phyloP scores from a whole-genome alignment of 1,140 invertebrate genomes.

The Scaptomyza hsui region DNA sequence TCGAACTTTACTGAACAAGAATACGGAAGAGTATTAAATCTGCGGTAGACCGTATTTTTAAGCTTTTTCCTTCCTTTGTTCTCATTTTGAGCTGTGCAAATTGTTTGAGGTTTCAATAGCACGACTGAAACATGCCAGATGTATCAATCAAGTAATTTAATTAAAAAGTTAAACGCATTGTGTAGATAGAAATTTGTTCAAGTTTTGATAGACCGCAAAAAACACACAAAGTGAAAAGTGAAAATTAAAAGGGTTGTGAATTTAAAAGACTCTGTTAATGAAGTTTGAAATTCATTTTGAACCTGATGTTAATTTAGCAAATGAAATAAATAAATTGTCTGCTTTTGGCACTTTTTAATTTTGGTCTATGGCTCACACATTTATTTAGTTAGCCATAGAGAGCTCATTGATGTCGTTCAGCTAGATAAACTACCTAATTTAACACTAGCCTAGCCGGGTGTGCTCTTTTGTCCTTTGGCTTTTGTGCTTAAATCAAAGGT shows the following conservation, averaged over 20 bases:
- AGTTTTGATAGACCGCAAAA: neutral
- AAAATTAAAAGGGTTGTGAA: slow-evolving; percentile 9
- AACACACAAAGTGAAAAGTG: neutral
- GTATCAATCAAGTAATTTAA: slow-evolving; percentile 65
- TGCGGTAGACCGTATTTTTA: neutral
- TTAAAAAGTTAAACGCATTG: slow-evolving; percentile 51
- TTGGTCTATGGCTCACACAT: neutral
- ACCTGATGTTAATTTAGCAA: neutral
- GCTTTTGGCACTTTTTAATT: slow-evolving; percentile 25
- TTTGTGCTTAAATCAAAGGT: slow-evolving; percentile 61
- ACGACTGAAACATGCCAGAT: slow-evolving; percentile 22
- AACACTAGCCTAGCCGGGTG: slow-evolving; percentile 1
- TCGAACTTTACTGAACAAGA: too few relatives aligned
- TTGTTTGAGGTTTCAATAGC: slow-evolving; percentile 51
- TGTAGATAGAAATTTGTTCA: neutral
- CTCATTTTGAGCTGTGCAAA: slow-evolving; percentile 17
- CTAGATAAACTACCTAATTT: slow-evolving; percentile 44
- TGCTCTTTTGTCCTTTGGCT: slow-evolving; percentile 8
- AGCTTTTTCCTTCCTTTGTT: neutral
- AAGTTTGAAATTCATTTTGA: slow-evolving; percentile 6
- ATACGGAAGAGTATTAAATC: neutral
- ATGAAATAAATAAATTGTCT: slow-evolving; percentile 26
- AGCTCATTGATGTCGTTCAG: slow-evolving; percentile 32
- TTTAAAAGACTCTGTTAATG: slow-evolving; percentile 1
- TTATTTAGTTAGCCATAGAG: neutral